Evolutionary conservation across 2,113 vertebrate species (phyloP).

Genomic region (Elanoides forficatus): DNA sequence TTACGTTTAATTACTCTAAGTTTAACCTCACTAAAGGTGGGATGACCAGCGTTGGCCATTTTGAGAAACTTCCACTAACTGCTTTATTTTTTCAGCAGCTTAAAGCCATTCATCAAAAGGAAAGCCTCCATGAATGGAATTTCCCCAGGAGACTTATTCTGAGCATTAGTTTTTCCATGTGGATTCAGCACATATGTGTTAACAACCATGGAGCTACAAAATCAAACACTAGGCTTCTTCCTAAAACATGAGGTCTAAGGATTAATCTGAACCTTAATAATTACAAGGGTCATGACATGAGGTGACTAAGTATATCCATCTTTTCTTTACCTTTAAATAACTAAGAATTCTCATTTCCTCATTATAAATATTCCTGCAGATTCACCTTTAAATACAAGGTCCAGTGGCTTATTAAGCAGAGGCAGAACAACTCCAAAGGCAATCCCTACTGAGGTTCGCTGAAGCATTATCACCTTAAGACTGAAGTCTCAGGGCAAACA

Average conservation of each 20-base stretch:
- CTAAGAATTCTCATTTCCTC: background rate
- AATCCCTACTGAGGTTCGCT: background rate
- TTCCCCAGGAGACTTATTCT: background rate
- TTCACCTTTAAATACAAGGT: background rate
- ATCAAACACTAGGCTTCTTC: background rate
- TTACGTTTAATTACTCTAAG: background rate
- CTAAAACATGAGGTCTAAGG: background rate
- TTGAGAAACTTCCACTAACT: background rate
- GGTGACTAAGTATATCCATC: background rate
- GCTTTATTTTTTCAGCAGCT: background rate
- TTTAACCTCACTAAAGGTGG: background rate
- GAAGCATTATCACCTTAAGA: background rate
- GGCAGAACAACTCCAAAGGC: background rate
- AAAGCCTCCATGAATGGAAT: background rate
- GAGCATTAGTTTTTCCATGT: background rate
- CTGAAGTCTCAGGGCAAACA: background rate
- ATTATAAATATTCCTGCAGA: background rate
- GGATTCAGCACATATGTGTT: background rate
- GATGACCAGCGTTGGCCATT: background rate
- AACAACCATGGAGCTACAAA: background rate
- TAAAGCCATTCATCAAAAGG: background rate
- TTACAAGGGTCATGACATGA: background rate
- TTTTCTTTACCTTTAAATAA: background rate
- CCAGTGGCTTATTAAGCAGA: background rate
- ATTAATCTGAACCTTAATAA: background rate